Base-by-base conservation (phyloP, 2,797 vertebrate species). In the Loris lydekkerianus region DNA sequence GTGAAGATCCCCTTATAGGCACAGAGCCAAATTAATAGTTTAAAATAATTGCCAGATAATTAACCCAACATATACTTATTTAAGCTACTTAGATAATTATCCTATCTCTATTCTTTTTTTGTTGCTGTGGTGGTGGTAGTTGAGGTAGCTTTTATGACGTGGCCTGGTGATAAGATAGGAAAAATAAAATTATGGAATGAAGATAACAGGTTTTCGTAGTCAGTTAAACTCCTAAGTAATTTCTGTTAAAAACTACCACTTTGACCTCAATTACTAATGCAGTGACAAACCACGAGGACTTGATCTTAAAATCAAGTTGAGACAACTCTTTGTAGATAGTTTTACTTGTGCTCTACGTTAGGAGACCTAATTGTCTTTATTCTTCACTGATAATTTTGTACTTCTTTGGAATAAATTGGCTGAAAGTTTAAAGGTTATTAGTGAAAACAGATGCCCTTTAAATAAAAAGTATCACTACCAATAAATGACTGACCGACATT, bases 391-490 rank as follows among this genome's bases (percentile, higher is more conserved):
- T 95, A 56, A 86, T 83, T 96, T 95, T 69, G 15, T 56, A 21
- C 29, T 56, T 95, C 60, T 78, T 83, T 73, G 29, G 46, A 94
- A 87, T 46, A 96, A 97, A 97, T 1, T 3, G 92, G 89, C 72
- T 86, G 4, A 9, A 89, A 95, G 93, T 96, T 86, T 95, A 89
- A 95, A 97, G 93, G 17, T 89, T 58, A 96, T 93, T 93, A 92
- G 83, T 90, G 43, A 58, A 89, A 97, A 95, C 83, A 92, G 86
- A 61, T 69, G 20, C 2, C 25, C 3, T 94, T 95, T 95, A 43
- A 93, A 94, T 85, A 61, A 90, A 97, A 97, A 80, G 90, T 10
- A 53, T 40, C 34, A 3, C 25, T 91, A 9, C 43, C 94, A 87
- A 46, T 76, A 77, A 96, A 95, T 2, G 90, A 20, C 70, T 96